Conservation (phyloP, 2,113 vertebrate genomes). For the Steatornis caripensis region DNA sequence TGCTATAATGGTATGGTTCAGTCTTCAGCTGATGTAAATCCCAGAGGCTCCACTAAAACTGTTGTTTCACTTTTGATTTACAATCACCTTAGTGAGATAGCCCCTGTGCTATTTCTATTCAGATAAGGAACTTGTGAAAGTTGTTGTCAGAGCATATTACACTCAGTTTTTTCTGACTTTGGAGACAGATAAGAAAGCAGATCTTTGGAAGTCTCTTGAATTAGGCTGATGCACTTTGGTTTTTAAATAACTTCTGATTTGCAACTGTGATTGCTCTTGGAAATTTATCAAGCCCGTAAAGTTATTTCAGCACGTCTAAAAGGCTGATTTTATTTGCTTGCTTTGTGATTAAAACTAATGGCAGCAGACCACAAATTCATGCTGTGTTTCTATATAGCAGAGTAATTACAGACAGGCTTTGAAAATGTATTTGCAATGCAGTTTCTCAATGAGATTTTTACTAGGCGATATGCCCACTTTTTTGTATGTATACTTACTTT, state of each 20-base stretch:
- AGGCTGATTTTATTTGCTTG: slow-evolving; percentile 18
- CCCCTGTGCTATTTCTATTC: not conserved
- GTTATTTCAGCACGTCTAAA: not conserved
- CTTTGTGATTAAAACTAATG: slow-evolving; percentile 18
- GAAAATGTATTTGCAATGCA: slow-evolving; percentile 13
- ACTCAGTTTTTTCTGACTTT: not conserved
- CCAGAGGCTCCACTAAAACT: not conserved
- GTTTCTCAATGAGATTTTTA: not conserved
- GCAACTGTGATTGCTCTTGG: not conserved
- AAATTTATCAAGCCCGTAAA: not conserved
- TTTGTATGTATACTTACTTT: not conserved
- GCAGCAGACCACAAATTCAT: not conserved
- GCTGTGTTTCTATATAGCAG: not conserved
- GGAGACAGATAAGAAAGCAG: not conserved
- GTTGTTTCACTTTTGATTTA: slow-evolving; percentile 14
- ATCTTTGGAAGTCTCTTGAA: not conserved
- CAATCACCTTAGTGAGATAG: not conserved
- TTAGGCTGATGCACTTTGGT: not conserved
- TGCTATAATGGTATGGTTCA: not conserved
- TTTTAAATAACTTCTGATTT: not conserved
- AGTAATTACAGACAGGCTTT: slow-evolving; percentile 11
- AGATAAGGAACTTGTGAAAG: not conserved
- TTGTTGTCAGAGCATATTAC: not conserved
- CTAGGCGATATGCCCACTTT: not conserved
- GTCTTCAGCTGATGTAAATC: slow-evolving; percentile 1